Evolutionary conservation across 2,888 invertebrate species (phyloP).

Genomic region (Hedychridium roseum): DNA sequence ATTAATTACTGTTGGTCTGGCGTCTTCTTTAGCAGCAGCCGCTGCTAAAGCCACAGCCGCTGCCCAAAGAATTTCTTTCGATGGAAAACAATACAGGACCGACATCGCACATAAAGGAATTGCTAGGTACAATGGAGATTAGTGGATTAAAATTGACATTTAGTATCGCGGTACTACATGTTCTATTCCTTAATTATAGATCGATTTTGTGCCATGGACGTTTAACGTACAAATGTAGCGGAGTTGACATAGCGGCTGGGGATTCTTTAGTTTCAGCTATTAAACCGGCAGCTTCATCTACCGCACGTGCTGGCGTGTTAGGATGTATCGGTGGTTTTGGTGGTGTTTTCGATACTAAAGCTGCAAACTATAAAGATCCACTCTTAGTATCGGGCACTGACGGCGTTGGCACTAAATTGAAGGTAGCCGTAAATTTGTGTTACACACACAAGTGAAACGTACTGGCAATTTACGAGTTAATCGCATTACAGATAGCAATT

Average conservation of each 20-base stretch:
- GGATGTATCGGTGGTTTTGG: slow-evolving; percentile 93
- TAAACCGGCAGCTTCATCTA: slow-evolving; percentile 82
- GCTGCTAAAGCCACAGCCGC: slow-evolving; percentile 77
- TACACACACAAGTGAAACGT: neutral
- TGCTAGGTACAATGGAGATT: slow-evolving; percentile 68
- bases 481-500: slow-evolving; percentile 79
- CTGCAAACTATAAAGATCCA: slow-evolving; percentile 80
- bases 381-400: slow-evolving; percentile 93
- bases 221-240: slow-evolving; percentile 87
- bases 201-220: slow-evolving; percentile 69
- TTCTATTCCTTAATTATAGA: slow-evolving; percentile 48
- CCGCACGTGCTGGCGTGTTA: slow-evolving; percentile 79
- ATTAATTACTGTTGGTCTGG: slow-evolving; percentile 79
- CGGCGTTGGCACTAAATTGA: slow-evolving; percentile 96
- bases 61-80: slow-evolving; percentile 79
- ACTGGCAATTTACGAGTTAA: slow-evolving; percentile 2
- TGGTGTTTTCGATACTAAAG: slow-evolving; percentile 87
- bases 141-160: neutral
- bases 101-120: slow-evolving; percentile 93
- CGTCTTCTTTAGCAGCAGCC: slow-evolving; percentile 74
- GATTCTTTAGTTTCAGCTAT: slow-evolving; percentile 84
- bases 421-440: too few relatives aligned
- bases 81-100: slow-evolving; percentile 84
- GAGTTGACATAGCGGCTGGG: slow-evolving; percentile 94
- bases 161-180: neutral